Evolutionary conservation across 2,888 invertebrate species (phyloP).

Genomic region (Ptychoptera albimana): DNA sequence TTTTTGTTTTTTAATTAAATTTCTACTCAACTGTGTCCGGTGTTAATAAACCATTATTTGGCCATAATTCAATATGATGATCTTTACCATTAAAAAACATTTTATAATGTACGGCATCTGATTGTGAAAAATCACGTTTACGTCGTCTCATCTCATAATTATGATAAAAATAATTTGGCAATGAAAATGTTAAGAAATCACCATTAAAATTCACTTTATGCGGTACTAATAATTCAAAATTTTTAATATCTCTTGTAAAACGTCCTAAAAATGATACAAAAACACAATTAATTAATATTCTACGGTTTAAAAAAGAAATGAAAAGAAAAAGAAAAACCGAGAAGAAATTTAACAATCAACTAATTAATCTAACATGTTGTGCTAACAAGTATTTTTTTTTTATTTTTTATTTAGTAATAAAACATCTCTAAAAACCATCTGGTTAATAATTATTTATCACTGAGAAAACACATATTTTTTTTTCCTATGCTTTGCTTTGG

Average conservation of each 20-base stretch:
- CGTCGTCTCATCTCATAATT: constrained; percentile 10
- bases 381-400: too few species aligned
- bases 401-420: too few species aligned
- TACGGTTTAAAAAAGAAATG: too few species aligned
- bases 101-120: constrained; percentile 23
- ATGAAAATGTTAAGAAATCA: constrained; percentile 28
- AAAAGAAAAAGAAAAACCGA: too few species aligned
- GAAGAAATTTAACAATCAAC: too few species aligned
- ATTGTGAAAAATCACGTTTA: constrained; percentile 8
- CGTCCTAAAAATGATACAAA: constrained; percentile 22
- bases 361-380: too few species aligned
- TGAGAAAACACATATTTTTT: too few species aligned
- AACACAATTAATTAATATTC: too few species aligned
- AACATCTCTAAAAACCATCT: too few species aligned
- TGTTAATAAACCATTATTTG: constrained; percentile 34
- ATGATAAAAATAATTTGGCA: constrained; percentile 32
- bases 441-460: too few species aligned
- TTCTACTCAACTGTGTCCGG: constrained; percentile 18
- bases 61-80: constrained; percentile 33
- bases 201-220: constrained; percentile 29
- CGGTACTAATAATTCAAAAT: constrained; percentile 33
- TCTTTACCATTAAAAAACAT: constrained; percentile 20
- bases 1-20: neutral
- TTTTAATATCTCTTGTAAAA: constrained; percentile 32
- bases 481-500: too few species aligned